phyloP scores from a whole-genome alignment of 2,888 invertebrate species.

The Anorthoa munda region DNA sequence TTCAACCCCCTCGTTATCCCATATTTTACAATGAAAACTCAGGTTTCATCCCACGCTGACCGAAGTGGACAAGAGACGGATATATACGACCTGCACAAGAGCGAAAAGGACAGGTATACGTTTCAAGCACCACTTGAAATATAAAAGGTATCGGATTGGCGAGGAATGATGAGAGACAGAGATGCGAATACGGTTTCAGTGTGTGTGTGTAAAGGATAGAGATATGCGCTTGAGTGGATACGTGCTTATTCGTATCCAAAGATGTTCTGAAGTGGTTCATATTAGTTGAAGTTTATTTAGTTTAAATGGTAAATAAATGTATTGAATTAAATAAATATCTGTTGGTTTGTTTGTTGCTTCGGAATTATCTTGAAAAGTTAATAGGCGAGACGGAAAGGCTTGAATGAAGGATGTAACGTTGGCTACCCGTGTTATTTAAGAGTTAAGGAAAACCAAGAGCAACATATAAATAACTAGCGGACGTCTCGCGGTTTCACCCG shows the following conservation, averaged over 20 bases:
- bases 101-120: slow-evolving; percentile 75
- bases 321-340: slow-evolving; percentile 47
- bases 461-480: not conserved
- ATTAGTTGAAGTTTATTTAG: slow-evolving; percentile 53
- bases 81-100: slow-evolving; percentile 63
- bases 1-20: slow-evolving; percentile 72
- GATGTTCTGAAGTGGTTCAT: slow-evolving; percentile 57
- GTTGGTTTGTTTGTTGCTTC: slow-evolving; percentile 24
- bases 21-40: slow-evolving; percentile 82
- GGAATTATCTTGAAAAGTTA: slow-evolving; percentile 34
- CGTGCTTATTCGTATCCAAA: slow-evolving; percentile 59
- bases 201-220: slow-evolving; percentile 54
- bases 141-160: slow-evolving; percentile 88
- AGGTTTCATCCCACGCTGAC: slow-evolving; percentile 84
- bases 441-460: slow-evolving; percentile 1
- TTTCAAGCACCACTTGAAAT: slow-evolving; percentile 83
- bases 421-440: slow-evolving; percentile 19
- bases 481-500: too few relatives aligned
- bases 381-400: slow-evolving; percentile 5
- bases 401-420: not conserved
- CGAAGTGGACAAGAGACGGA: slow-evolving; percentile 78
- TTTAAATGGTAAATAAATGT: slow-evolving; percentile 43
- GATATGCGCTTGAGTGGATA: slow-evolving; percentile 69
- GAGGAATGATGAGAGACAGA: slow-evolving; percentile 58
- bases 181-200: slow-evolving; percentile 63